Evolutionary conservation across 92 coral and sea anemone genomes (phyloP).

Genomic region (Siderastrea radians): DNA sequence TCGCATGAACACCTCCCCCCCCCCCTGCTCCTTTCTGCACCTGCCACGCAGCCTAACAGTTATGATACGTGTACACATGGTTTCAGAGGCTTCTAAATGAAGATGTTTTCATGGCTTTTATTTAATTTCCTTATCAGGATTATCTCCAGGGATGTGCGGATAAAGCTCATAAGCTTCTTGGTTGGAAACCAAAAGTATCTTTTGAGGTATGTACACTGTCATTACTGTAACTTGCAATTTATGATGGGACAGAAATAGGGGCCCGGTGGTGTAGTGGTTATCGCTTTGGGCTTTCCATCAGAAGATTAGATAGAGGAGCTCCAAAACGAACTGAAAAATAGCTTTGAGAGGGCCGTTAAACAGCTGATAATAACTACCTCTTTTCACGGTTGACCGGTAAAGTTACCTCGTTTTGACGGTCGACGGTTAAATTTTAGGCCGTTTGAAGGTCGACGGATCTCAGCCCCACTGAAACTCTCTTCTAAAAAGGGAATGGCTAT

Average conservation of each 20-base stretch:
- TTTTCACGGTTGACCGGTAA: too few relatives aligned
- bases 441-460: background rate
- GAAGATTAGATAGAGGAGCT: too few relatives aligned
- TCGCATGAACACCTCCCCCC: too few relatives aligned
- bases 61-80: too few relatives aligned
- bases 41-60: too few relatives aligned
- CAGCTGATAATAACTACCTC: too few relatives aligned
- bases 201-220: constrained; percentile 70
- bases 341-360: background rate
- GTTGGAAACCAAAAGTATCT: constrained; percentile 88
- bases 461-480: background rate
- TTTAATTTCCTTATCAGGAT: constrained; percentile 61
- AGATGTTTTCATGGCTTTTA: background rate
- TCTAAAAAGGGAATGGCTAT: background rate
- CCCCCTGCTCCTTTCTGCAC: too few relatives aligned
- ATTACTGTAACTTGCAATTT: background rate
- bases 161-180: constrained; percentile 84
- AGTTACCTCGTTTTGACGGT: too few relatives aligned
- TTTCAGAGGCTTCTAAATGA: too few relatives aligned
- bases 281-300: too few relatives aligned
- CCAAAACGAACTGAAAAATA: background rate
- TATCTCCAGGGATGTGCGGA: constrained; percentile 83
- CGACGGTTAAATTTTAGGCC: too few relatives aligned
- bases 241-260: background rate
- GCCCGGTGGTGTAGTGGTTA: too few relatives aligned